Percentiles rank a stretch among this genome's conserved stretches.
These are phyloP conservation scores for Crotophaga sulcirostris DNA, from an alignment of 2,113 vertebrate species.

Conservation along the genomic window DNA sequence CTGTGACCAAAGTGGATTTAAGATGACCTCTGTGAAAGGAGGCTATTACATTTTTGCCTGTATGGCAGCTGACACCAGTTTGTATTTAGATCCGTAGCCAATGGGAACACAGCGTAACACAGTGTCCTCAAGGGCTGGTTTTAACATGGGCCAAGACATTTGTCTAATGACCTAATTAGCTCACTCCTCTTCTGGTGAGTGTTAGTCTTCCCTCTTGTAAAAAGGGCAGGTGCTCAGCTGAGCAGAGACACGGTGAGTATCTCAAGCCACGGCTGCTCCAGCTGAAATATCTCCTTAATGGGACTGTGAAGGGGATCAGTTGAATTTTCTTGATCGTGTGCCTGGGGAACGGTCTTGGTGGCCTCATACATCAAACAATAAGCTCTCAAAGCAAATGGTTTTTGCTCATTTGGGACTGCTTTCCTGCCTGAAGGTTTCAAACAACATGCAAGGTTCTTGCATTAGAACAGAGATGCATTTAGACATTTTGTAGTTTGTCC, in stretches of 20 bases:
- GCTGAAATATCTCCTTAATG: conserved; percentile 72
- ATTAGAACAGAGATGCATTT: conserved; percentile 51
- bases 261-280: conserved; percentile 57
- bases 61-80: conserved; percentile 81
- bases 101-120: conserved; percentile 79
- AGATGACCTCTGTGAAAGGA: conserved; percentile 77
- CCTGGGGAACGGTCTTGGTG: conserved; percentile 45
- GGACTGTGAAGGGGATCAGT: conserved; percentile 53
- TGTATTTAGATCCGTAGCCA: conserved; percentile 79
- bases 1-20: conserved; percentile 78
- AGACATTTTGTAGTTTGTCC: conserved; percentile 62
- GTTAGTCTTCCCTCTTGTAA: not conserved
- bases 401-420: not conserved
- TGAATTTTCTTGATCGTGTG: conserved; percentile 73
- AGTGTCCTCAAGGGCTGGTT: conserved; percentile 77
- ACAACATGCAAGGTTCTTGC: conserved; percentile 33
- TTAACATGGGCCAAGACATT: conserved; percentile 76
- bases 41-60: conserved; percentile 77
- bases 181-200: conserved; percentile 54
- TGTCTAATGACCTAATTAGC: conserved; percentile 74
- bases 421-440: conserved; percentile 29
- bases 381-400: conserved; percentile 48
- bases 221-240: not conserved
- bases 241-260: conserved; percentile 44
- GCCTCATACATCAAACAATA: conserved; percentile 24